Percentiles rank a stretch among this genome's conserved stretches.
phyloP scores from a whole-genome alignment of 37 sponge, comb jelly and placozoan genomes.

The Aphrocallistes beatrix region DNA sequence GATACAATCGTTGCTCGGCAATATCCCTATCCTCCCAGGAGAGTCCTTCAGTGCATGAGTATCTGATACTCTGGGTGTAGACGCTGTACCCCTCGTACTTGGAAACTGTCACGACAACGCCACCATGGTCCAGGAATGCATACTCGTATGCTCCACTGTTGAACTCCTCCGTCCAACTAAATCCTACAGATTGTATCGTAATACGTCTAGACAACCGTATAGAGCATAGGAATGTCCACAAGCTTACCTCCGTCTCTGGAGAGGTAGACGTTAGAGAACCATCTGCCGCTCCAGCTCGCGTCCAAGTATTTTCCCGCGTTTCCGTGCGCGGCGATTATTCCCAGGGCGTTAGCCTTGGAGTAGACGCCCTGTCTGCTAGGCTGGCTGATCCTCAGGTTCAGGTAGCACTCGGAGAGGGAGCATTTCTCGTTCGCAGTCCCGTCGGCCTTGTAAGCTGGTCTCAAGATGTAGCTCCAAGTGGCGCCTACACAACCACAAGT shows the following conservation, averaged over 20 bases:
- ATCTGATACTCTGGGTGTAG: constrained; percentile 21
- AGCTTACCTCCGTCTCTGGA: neutral
- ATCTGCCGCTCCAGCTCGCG: neutral
- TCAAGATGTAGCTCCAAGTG: neutral
- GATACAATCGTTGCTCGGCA: neutral
- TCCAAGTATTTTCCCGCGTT: neutral
- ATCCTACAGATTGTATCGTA: neutral
- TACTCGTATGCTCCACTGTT: constrained; percentile 26
- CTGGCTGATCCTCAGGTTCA: neutral
- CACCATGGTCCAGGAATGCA: constrained; percentile 55
- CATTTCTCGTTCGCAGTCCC: neutral
- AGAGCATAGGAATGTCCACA: too few species aligned
- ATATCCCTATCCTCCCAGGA: constrained; percentile 25
- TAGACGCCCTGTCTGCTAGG: neutral
- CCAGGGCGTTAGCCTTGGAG: neutral
- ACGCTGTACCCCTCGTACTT: neutral
- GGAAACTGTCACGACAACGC: constrained; percentile 25
- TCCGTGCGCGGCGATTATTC: neutral
- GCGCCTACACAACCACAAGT: too few species aligned
- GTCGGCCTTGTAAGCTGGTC: neutral
- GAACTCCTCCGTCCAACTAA: neutral
- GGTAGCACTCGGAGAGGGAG: neutral
- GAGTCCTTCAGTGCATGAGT: constrained; percentile 56
- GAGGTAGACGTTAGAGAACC: neutral
- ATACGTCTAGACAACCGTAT: too few species aligned